Conservation (phyloP, 1,140 invertebrate genomes). For the Lethocerus indicus region DNA sequence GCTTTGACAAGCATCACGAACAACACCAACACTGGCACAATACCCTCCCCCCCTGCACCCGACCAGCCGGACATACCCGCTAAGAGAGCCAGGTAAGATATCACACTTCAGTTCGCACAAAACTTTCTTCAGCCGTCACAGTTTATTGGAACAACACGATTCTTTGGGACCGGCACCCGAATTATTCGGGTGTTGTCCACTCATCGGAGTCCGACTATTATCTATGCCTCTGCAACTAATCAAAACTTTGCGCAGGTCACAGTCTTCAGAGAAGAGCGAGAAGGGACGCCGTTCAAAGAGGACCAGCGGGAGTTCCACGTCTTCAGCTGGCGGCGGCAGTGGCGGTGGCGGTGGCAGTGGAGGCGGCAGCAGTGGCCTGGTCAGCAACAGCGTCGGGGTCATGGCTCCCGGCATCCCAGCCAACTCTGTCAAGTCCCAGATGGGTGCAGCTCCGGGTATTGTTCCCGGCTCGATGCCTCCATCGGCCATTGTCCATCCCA, state of each 20-base stretch:
- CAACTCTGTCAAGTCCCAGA: no score
- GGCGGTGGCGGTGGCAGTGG: constrained; percentile 20
- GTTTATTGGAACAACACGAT: no score
- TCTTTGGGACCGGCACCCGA: no score
- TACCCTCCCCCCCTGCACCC: neutral
- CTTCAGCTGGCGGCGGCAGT: constrained; percentile 19
- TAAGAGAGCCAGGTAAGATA: constrained; percentile 8
- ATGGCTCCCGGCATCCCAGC: no score
- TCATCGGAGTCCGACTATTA: no score
- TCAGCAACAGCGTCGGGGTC: neutral
- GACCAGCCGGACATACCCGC: neutral
- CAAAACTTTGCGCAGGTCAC: constrained; percentile 23
- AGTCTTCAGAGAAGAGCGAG: constrained; percentile 27
- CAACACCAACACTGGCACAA: neutral
- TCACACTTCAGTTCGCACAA: neutral
- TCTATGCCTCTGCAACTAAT: neutral
- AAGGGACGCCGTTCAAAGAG: constrained; percentile 26
- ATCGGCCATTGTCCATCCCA: no score
- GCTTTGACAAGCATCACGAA: neutral
- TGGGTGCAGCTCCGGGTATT: no score
- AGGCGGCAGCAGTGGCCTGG: neutral
- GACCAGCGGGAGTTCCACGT: constrained; percentile 21
- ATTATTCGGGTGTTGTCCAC: no score
- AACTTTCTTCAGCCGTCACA: neutral
- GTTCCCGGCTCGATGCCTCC: no score